Conservation (phyloP, 2,888 invertebrate species). For the Xanthorhoe spadicearia region DNA sequence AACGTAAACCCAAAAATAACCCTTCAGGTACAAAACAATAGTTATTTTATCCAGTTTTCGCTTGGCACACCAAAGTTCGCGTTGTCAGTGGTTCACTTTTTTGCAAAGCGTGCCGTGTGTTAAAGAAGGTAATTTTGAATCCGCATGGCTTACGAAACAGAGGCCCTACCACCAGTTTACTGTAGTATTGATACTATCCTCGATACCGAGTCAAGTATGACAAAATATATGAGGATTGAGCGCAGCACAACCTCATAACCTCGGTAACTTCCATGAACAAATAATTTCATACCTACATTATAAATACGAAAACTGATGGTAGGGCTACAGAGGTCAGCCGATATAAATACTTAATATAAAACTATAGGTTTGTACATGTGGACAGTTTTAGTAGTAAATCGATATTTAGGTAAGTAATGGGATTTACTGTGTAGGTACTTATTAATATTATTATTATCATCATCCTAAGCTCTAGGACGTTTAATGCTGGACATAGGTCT, state of each 20-base stretch:
- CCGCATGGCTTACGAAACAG: slow-evolving; percentile 44
- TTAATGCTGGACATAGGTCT: too few species aligned
- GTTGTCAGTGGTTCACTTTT: slow-evolving; percentile 49
- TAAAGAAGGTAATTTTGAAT: slow-evolving; percentile 63
- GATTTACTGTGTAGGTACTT: not conserved
- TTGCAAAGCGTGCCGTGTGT: slow-evolving; percentile 55
- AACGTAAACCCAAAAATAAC: slow-evolving; percentile 1
- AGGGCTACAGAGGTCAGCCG: slow-evolving; percentile 26
- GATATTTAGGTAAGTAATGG: not conserved
- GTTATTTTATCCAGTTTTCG: slow-evolving; percentile 34
- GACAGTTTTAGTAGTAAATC: not conserved
- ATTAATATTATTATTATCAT: too few species aligned
- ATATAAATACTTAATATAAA: too few species aligned
- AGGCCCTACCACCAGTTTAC: too few species aligned
- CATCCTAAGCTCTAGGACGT: too few species aligned
- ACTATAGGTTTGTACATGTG: slow-evolving; percentile 5
- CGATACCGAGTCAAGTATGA: too few species aligned
- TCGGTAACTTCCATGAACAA: too few species aligned
- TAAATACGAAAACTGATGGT: too few species aligned
- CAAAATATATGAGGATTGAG: too few species aligned
- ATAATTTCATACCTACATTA: too few species aligned
- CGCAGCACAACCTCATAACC: too few species aligned
- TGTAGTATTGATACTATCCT: too few species aligned
- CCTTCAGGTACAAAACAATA: slow-evolving; percentile 10
- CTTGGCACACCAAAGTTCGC: slow-evolving; percentile 40